Percentiles rank a stretch among this genome's conserved stretches.
Evolutionary conservation across 2,113 vertebrate genomes (phyloP).

Genomic region (Erinaceus europaeus): DNA sequence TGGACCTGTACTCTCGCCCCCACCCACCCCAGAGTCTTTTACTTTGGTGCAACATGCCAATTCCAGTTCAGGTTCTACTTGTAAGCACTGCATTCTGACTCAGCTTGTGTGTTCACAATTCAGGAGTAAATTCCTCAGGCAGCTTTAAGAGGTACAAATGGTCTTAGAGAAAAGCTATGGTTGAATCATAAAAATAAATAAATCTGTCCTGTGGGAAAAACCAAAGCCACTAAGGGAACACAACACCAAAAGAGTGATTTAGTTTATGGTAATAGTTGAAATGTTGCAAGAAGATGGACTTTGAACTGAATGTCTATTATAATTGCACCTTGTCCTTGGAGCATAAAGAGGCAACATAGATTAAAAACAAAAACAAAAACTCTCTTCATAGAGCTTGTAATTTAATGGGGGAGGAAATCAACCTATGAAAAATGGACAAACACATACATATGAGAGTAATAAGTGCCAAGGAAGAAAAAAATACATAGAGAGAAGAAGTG

Average conservation of each 20-base stretch:
- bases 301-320: neutral
- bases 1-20: no score
- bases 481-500: neutral
- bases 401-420: neutral
- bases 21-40: no score
- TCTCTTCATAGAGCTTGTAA: neutral
- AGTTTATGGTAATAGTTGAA: neutral
- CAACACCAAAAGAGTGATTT: neutral
- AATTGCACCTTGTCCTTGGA: neutral
- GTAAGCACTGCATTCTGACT: neutral
- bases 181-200: conserved; percentile 22
- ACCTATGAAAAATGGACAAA: neutral
- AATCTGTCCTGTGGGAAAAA: neutral
- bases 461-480: neutral
- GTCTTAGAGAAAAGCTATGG: conserved; percentile 10
- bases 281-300: neutral
- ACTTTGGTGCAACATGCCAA: no score
- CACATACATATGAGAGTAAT: neutral
- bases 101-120: neutral
- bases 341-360: neutral
- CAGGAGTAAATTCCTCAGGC: conserved; percentile 45
- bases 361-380: neutral
- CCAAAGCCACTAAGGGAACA: neutral
- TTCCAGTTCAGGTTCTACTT: no score
- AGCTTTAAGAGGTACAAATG: neutral